phyloP scores from a whole-genome alignment of 2,888 invertebrate genomes.

The Lomographa bimaculata region DNA sequence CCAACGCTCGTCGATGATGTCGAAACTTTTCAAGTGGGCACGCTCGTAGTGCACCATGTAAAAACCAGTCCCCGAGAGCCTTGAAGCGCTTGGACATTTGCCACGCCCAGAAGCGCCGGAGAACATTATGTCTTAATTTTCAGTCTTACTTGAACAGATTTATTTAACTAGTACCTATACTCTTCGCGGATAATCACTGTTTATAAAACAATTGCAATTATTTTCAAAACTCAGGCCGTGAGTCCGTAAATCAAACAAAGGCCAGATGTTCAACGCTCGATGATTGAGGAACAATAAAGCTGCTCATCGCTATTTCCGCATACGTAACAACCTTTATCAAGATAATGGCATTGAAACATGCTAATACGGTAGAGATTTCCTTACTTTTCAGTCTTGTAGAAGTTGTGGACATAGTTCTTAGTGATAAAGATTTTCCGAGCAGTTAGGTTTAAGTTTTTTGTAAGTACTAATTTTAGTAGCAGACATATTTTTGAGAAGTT shows the following conservation, averaged over 20 bases:
- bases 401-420: slow-evolving; percentile 10
- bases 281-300: slow-evolving; percentile 68
- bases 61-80: slow-evolving; percentile 70
- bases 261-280: slow-evolving; percentile 57
- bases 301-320: slow-evolving; percentile 65
- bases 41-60: slow-evolving; percentile 61
- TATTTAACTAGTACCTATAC: no score
- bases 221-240: slow-evolving; percentile 11
- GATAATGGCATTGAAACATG: slow-evolving; percentile 72
- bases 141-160: no score
- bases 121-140: slow-evolving; percentile 39
- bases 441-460: slow-evolving; percentile 5
- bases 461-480: no score
- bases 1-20: slow-evolving; percentile 55
- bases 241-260: slow-evolving; percentile 46
- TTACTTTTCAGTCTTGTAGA: slow-evolving; percentile 41
- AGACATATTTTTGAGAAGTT: no score
- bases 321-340: slow-evolving; percentile 70
- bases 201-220: slow-evolving; percentile 10
- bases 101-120: slow-evolving; percentile 69
- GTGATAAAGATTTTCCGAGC: neutral
- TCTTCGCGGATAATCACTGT: slow-evolving; percentile 3
- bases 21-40: slow-evolving; percentile 68
- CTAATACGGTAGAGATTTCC: slow-evolving; percentile 61
- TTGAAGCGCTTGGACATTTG: slow-evolving; percentile 71